Conservation (phyloP, 2,888 invertebrate genomes). For the Ormia ochracea region DNA sequence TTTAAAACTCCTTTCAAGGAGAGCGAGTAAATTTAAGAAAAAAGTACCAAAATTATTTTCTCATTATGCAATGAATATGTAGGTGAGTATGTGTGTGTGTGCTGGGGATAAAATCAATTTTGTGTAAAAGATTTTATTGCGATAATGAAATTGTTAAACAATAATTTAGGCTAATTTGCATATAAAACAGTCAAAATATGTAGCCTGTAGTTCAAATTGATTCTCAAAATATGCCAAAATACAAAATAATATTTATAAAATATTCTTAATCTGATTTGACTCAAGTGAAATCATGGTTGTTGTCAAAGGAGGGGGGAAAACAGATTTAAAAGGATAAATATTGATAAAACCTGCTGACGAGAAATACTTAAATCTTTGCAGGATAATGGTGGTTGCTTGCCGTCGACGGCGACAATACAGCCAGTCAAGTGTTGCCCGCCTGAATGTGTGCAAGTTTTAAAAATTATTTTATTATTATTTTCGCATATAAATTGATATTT, state of each 20-base stretch:
- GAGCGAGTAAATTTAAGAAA: neutral
- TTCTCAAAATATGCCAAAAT: conserved; percentile 65
- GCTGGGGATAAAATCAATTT: conserved; percentile 58
- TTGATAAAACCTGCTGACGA: neutral
- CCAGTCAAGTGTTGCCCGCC: conserved; percentile 74
- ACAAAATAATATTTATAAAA: conserved; percentile 41
- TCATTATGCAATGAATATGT: conserved; percentile 68
- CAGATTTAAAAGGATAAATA: conserved; percentile 26
- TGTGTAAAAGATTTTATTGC: conserved; percentile 47
- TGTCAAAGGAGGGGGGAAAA: neutral
- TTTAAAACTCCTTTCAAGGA: conserved; percentile 19
- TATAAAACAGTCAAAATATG: conserved; percentile 75
- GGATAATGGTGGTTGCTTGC: conserved; percentile 22
- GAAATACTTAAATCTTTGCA: conserved; percentile 45
- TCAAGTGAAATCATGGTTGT: conserved; percentile 27
- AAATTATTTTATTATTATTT: conserved; percentile 74
- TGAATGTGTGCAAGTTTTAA: conserved; percentile 43
- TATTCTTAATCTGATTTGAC: conserved; percentile 11
- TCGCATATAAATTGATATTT: conserved; percentile 78
- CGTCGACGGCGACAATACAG: conserved; percentile 53
- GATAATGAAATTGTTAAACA: conserved; percentile 51
- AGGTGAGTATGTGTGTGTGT: neutral
- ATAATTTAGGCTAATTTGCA: conserved; percentile 74
- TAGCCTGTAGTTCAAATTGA: conserved; percentile 27
- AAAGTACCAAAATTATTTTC: conserved; percentile 66